Evolutionary conservation across 2,113 vertebrate species (phyloP), one percentile per base, ranked within the genome.

Genomic region (Hypomesus transpacificus): DNA sequence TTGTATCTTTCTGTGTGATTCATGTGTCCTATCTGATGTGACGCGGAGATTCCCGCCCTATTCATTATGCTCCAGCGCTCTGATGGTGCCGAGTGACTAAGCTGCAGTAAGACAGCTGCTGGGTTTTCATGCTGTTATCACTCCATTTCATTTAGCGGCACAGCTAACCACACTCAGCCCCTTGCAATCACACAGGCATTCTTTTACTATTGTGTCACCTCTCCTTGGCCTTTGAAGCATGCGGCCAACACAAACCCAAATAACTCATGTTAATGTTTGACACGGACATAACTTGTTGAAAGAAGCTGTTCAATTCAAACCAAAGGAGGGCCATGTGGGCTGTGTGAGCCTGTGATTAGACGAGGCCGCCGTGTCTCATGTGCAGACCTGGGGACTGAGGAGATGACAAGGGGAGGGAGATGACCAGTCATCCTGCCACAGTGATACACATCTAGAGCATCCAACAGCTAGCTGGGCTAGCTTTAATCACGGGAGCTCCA

Each of bases 121-220:
- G 76, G 16, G 68, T 73, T 84, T 82, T n/a, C 77, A 73, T 75
- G 70, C 75, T 74, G 79, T 83, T 84, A 71, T 81, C 70, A 66
- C 79, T 80, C 75, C 77, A 76, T 85, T 85, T 86, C 80, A 80
- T 86, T 87, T 82, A 82, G 80, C 77, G 51, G 51, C 69, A 14
- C 56, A 52, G 66, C 74, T 73, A 82, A 80, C 81, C 83, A 74
- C 68, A 65, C 80, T 76, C 75, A 46, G 71, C 76, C 79, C 76
- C 69, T 66, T 78, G 82, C 80, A 81, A 87, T 88, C 81, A 77
- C 80, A 81, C 64, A 74, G 77, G 71, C 87, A 88, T 90, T 88
- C 83, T 83, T 87, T 69, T 66, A 77, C 80, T 21, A 53, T 74
- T 74, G 75, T 82, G 84, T 87, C 86, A 88, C 79, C 75, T 77